Evolutionary conservation across 2,888 invertebrate species (phyloP), one percentile per base, ranked within the genome.

Genomic region (Anticlea derivata): DNA sequence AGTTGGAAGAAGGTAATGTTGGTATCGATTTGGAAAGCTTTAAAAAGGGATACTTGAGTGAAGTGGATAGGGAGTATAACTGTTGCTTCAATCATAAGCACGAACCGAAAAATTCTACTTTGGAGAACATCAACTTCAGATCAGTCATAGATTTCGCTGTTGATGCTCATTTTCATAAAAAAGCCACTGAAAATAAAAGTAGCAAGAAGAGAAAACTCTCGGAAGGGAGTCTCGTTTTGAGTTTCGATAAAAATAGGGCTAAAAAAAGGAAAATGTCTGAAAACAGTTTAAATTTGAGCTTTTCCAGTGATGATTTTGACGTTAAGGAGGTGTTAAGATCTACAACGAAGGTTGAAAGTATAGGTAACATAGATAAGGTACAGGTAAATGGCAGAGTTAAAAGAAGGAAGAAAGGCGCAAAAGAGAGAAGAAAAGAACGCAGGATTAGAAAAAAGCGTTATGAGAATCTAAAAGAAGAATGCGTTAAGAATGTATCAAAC

Each of bases 11-110:
- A 0, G 61, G 63, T 0, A 68, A 74, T 5, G 31, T 78, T 0
- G 73, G 75, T 38, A 76, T 87, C 0, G 84, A 85, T 26, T 17
- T 86, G 0, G 87, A 87, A 7, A 77, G 65, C 1, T 88, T 88
- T 20, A 83, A 88, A 55, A 76, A 75, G 34, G 75, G 72, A 0
- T 86, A 87, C 43, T 45, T 88, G 0, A 76, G 65, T 0, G 88
- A 87, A 56, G 78, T 85, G 0, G 73, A 69, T 0, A 58, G 72
- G 1, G 59, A 48, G 2, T 49, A 51, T 7, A 40, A 45, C 10
- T 51, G 58, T 29, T 39, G 22, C 10, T 55, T 50, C 12, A 50
- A 43, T 17, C 55, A 55, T 41, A 47, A 58, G 1, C 49, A 58
- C n/a, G 24, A 43, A 5, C 5, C 13, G 6, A 43, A 41, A 1